Evolutionary conservation across 2,113 vertebrate genomes (phyloP).

Genomic region (Onychorhynchus coronatus): DNA sequence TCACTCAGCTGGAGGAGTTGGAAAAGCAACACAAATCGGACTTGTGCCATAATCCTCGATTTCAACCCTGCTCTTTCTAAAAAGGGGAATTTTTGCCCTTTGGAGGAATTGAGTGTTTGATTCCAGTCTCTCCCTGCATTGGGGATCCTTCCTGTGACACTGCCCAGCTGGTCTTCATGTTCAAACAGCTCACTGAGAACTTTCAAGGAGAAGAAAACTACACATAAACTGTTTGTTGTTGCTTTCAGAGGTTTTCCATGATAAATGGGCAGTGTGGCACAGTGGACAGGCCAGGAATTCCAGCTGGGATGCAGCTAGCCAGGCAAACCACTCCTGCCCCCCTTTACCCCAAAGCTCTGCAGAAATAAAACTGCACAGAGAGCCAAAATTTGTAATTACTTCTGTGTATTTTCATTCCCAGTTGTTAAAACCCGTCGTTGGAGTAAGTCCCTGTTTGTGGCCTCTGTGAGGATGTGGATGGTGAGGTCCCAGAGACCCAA

Average conservation of each 20-base stretch:
- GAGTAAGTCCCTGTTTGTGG: not conserved
- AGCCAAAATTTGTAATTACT: not conserved
- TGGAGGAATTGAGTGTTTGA: not conserved
- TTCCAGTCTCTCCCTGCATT: fast-evolving
- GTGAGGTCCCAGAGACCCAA: not conserved
- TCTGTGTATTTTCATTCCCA: not conserved
- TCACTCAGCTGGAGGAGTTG: not conserved
- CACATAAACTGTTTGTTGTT: not conserved
- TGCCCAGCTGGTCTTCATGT: not conserved
- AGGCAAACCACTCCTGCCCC: not conserved
- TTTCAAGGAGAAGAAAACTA: not conserved
- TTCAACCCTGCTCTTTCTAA: not conserved
- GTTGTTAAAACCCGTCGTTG: not conserved
- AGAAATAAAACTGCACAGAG: not conserved
- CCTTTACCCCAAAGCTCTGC: not conserved
- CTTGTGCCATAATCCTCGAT: fast-evolving
- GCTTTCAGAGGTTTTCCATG: not conserved
- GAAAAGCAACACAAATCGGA: fast-evolving
- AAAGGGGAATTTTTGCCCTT: not conserved
- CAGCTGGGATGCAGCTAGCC: not conserved
- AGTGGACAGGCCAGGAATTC: not conserved
- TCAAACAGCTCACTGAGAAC: not conserved
- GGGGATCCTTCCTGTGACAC: not conserved
- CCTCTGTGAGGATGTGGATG: not conserved
- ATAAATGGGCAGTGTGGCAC: not conserved